A percentile compares a stretch with the other conserved stretches of the same genome.
phyloP scores from a whole-genome alignment of 2,113 vertebrate species.

The Apodemus sylvaticus region DNA sequence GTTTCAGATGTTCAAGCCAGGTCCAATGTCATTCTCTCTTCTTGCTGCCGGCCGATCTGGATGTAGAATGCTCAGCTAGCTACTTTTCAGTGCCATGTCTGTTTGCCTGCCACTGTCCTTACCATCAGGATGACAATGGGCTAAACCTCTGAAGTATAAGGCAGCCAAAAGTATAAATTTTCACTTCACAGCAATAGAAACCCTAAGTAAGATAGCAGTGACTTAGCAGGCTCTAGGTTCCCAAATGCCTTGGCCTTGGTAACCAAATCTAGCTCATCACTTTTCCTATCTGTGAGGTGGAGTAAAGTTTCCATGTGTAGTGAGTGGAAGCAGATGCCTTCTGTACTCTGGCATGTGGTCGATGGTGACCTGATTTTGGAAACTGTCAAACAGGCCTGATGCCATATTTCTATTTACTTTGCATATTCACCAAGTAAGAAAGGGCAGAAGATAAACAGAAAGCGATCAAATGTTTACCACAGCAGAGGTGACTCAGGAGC shows the following conservation, averaged over 20 bases:
- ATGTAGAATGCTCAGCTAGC: neutral
- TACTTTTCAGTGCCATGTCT: neutral
- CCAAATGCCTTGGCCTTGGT: neutral
- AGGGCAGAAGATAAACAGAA: neutral
- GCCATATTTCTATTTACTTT: neutral
- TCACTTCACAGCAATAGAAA: neutral
- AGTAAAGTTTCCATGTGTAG: rapidly evolving
- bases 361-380: neutral
- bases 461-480: neutral
- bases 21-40: neutral
- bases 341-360: rapidly evolving
- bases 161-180: neutral
- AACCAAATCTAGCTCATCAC: neutral
- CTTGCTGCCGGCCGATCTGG: neutral
- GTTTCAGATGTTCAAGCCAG: neutral
- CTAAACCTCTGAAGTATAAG: neutral
- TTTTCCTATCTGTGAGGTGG: neutral
- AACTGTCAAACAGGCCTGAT: rapidly evolving
- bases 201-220: neutral
- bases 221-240: neutral
- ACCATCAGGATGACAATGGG: neutral
- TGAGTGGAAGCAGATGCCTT: neutral
- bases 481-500: neutral
- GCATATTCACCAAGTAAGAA: neutral
- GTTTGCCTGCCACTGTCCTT: neutral